Percentiles rank a stretch among this genome's conserved stretches.
Evolutionary conservation across 1,140 invertebrate genomes (phyloP).

Genomic region (Drosophila pectinifera): DNA sequence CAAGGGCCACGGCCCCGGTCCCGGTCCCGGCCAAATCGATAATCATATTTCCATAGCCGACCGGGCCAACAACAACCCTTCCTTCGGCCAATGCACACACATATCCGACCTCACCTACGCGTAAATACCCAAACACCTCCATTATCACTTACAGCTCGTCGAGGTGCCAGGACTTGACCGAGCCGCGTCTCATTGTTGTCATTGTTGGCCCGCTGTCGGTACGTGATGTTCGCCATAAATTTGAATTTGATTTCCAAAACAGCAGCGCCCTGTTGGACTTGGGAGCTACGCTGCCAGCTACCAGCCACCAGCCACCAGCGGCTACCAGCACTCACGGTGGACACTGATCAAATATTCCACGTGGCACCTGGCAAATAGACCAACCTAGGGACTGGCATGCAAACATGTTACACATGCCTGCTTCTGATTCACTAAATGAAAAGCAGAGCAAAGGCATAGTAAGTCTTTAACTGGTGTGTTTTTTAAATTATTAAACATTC

Average conservation of each 20-base stretch:
- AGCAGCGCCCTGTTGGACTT: conserved; percentile 24
- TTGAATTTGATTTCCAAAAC: conserved; percentile 83
- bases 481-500: background rate
- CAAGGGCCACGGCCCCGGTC: conserved; percentile 58
- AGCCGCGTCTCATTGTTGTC: conserved; percentile 49
- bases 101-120: conserved; percentile 66
- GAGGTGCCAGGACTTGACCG: conserved; percentile 42
- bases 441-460: background rate
- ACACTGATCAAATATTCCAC: conserved; percentile 65
- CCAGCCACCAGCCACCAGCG: conserved; percentile 3
- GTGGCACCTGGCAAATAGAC: conserved; percentile 51
- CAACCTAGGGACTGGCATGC: conserved; percentile 33
- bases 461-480: background rate
- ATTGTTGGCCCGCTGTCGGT: conserved; percentile 62
- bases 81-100: conserved; percentile 5
- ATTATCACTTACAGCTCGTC: conserved; percentile 70
- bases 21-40: conserved; percentile 62
- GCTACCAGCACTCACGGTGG: conserved; percentile 55
- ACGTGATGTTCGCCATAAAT: conserved; percentile 81
- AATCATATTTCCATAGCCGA: conserved; percentile 74
- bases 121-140: conserved; percentile 76
- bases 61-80: conserved; percentile 4
- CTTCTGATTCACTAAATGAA: conserved; percentile 19
- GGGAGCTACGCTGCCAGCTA: conserved; percentile 1
- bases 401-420: conserved; percentile 59